Percentiles rank a stretch among this genome's conserved stretches.
These are phyloP conservation scores for Drosophila suboccidentalis DNA, from an alignment of 2,888 invertebrate species.

Conservation along the genomic window DNA sequence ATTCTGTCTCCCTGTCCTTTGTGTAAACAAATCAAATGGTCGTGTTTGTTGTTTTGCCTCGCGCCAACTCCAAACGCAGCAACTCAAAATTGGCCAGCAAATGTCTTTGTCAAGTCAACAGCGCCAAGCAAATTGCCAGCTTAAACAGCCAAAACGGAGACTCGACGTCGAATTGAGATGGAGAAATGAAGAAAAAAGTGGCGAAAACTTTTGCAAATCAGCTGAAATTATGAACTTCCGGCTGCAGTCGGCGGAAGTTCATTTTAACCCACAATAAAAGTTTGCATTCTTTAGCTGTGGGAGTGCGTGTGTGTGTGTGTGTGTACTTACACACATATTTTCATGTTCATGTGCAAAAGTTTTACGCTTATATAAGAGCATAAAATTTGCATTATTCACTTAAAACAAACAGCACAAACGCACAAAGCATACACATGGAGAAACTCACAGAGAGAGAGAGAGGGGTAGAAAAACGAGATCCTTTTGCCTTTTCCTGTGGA, in stretches of 20 bases:
- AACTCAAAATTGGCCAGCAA: conserved; percentile 71
- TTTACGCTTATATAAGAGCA: conserved; percentile 77
- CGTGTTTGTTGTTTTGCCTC: conserved; percentile 66
- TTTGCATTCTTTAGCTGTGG: conserved; percentile 64
- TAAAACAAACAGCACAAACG: conserved; percentile 73
- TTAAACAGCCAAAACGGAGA: conserved; percentile 55
- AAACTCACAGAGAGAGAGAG: neutral
- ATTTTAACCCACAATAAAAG: conserved; percentile 82
- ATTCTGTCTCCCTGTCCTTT: conserved; percentile 45
- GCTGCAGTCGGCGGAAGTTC: conserved; percentile 77
- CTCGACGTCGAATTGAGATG: conserved; percentile 13
- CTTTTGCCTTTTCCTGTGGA: conserved; percentile 64
- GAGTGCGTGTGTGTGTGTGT: conserved; percentile 21
- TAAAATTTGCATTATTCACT: conserved; percentile 81
- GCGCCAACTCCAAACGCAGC: conserved; percentile 42
- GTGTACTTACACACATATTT: conserved; percentile 44
- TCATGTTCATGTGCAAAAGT: conserved; percentile 80
- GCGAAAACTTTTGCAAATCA: conserved; percentile 77
- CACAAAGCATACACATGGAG: conserved; percentile 1
- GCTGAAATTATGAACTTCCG: conserved; percentile 82
- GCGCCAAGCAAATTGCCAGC: conserved; percentile 66
- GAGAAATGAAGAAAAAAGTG: conserved; percentile 28
- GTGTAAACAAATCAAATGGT: conserved; percentile 77
- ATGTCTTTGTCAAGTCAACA: conserved; percentile 79
- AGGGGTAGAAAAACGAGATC: conserved; percentile 27